These are phyloP conservation scores for Epinotia demarniana DNA, from an alignment of 2,888 invertebrate genomes.

Conservation along the genomic window DNA sequence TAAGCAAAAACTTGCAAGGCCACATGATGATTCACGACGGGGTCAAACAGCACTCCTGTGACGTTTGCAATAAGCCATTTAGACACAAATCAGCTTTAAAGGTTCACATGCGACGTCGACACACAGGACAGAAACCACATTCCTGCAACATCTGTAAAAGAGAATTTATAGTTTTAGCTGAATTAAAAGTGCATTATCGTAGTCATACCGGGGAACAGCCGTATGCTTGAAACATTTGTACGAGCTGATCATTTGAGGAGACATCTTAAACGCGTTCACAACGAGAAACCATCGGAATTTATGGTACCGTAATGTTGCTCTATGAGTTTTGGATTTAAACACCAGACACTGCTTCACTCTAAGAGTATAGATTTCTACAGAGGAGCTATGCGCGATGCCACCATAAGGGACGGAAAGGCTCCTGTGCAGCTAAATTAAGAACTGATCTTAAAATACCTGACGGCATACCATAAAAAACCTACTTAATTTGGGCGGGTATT, in stretches of 20 bases:
- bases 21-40: slow-evolving; percentile 1
- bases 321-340: neutral
- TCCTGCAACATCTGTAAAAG: slow-evolving; percentile 12
- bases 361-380: no score
- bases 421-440: no score
- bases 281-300: slow-evolving; percentile 12
- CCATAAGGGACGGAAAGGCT: no score
- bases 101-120: neutral
- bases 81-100: slow-evolving; percentile 16
- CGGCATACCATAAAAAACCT: no score
- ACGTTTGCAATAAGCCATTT: slow-evolving; percentile 10
- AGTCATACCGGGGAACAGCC: slow-evolving; percentile 13
- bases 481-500: no score
- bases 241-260: slow-evolving; percentile 7
- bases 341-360: no score
- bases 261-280: slow-evolving; percentile 13
- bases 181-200: slow-evolving; percentile 13
- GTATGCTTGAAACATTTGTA: slow-evolving; percentile 7
- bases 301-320: neutral
- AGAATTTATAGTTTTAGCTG: slow-evolving; percentile 7
- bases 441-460: no score
- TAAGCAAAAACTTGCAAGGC: slow-evolving; percentile 6
- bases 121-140: neutral
- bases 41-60: slow-evolving; percentile 7
- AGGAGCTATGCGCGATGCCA: no score